phyloP scores from a whole-genome alignment of 1,140 invertebrate genomes.

The Aphaenogaster rudis region DNA sequence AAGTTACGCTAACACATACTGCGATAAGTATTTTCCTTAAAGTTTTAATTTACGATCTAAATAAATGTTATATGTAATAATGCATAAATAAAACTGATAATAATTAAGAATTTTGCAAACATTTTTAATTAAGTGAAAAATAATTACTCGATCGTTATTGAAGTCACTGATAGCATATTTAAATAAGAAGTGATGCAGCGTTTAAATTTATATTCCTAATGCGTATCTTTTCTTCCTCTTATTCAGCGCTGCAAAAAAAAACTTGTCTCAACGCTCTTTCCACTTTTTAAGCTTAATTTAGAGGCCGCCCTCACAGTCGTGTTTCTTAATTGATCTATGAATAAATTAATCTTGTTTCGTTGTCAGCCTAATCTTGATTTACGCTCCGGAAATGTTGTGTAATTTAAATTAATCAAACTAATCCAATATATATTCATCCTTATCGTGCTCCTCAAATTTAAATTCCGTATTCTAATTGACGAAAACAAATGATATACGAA shows the following conservation, averaged over 20 bases:
- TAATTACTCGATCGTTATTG: not conserved
- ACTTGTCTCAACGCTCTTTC: not conserved
- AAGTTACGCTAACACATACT: not conserved
- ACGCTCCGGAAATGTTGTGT: slow-evolving; percentile 18
- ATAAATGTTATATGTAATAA: not conserved
- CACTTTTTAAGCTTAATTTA: slow-evolving; percentile 26
- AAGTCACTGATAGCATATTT: not conserved
- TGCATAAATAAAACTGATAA: not conserved
- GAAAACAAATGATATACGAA: not conserved
- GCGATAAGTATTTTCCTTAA: slow-evolving; percentile 10
- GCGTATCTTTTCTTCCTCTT: not conserved
- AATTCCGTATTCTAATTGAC: slow-evolving; percentile 27
- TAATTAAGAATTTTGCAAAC: not conserved
- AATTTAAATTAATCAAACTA: slow-evolving; percentile 69
- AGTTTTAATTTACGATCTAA: not conserved
- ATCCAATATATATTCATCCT: slow-evolving; percentile 32
- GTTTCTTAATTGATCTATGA: slow-evolving; percentile 72
- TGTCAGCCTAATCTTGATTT: slow-evolving; percentile 66
- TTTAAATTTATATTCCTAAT: slow-evolving; percentile 57
- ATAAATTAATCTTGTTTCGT: slow-evolving; percentile 68
- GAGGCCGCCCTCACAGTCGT: not conserved
- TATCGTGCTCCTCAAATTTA: not conserved
- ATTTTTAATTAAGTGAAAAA: not conserved
- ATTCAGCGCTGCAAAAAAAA: slow-evolving; percentile 11
- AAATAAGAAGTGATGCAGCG: not conserved